Conservation (phyloP, 2,113 vertebrate species). For the Nematolebias whitei region DNA sequence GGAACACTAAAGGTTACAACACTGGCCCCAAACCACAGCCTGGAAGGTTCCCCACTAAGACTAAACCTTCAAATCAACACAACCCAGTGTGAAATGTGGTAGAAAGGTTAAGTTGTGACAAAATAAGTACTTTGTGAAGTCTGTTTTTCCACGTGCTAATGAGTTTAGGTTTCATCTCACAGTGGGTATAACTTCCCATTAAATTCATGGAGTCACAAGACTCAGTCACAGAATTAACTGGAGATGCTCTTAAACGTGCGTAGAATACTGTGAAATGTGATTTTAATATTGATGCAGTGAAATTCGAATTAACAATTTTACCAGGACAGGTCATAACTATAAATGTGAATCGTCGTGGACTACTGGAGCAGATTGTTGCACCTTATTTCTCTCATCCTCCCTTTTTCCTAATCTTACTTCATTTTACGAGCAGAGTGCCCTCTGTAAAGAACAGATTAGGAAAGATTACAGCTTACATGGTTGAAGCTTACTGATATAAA, state of each 20-base stretch:
- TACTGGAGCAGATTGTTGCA: neutral
- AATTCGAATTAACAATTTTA: neutral
- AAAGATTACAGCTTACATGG: constrained; percentile 50
- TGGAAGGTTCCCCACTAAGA: constrained; percentile 32
- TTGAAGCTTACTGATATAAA: constrained; percentile 41
- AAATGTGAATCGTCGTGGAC: neutral
- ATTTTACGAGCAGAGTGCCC: constrained; percentile 15
- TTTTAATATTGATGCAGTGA: neutral
- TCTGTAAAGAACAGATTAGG: constrained; percentile 46
- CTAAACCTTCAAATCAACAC: constrained; percentile 30
- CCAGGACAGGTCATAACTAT: neutral
- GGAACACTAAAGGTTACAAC: constrained; percentile 48
- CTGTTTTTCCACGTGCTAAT: constrained; percentile 4
- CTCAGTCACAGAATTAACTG: neutral
- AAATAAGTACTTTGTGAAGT: neutral
- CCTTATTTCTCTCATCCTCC: constrained; percentile 11
- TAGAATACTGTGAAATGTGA: neutral
- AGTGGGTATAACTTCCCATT: constrained; percentile 2
- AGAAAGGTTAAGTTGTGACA: constrained; percentile 18
- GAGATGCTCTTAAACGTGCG: neutral
- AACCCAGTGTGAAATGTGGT: constrained; percentile 9
- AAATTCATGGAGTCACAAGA: constrained; percentile 12
- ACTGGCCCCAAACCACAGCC: constrained; percentile 22
- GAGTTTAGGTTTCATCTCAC: constrained; percentile 6
- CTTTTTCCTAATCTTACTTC: constrained; percentile 24